Conservation (phyloP, 2,113 vertebrate species). For the Rhinoderma darwinii region DNA sequence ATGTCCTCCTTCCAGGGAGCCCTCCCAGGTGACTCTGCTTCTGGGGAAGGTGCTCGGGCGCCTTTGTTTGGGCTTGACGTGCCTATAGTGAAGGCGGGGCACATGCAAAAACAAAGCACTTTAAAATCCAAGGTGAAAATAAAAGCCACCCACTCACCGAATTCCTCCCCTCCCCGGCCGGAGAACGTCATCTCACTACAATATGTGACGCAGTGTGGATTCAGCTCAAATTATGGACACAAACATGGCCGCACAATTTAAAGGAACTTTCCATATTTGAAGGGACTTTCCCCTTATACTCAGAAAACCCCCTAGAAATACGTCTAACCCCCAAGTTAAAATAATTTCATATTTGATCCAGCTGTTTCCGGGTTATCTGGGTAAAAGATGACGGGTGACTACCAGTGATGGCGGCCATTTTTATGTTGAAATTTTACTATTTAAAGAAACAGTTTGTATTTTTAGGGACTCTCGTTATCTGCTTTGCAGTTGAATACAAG, state of each 20-base stretch:
- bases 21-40: neutral
- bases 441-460: too few species aligned
- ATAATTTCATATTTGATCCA: too few species aligned
- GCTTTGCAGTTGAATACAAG: too few species aligned
- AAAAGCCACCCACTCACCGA: slow-evolving; percentile 28
- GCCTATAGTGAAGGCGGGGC: slow-evolving; percentile 1
- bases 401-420: too few species aligned
- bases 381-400: too few species aligned
- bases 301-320: neutral
- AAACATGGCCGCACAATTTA: neutral
- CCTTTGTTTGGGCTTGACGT: slow-evolving; percentile 2
- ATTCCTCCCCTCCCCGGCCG: slow-evolving; percentile 10
- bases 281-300: neutral
- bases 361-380: too few species aligned
- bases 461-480: too few species aligned
- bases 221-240: neutral
- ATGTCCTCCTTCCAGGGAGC: neutral
- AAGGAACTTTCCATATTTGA: neutral
- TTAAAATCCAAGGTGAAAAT: slow-evolving; percentile 39
- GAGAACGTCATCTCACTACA: too few species aligned
- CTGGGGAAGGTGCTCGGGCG: neutral
- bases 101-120: neutral
- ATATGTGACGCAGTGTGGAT: neutral
- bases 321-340: too few species aligned
- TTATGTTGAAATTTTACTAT: too few species aligned